Evolutionary conservation across 1,140 invertebrate genomes (phyloP), one percentile per base, ranked within the genome.

Genomic region (Periplaneta americana): DNA sequence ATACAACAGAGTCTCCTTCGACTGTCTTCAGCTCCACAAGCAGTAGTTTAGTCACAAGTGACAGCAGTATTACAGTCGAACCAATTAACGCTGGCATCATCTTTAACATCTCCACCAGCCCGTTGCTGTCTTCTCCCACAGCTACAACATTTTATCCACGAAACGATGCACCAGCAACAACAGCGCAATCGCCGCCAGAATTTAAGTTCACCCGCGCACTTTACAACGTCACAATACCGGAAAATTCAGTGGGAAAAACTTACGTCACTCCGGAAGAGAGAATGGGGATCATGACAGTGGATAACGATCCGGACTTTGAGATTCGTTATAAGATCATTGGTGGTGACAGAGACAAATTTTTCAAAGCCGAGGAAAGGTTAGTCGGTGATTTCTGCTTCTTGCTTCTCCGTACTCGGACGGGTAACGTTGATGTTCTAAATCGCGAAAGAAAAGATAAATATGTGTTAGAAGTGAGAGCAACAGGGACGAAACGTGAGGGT

Each of bases 341-440:
- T 83, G 96, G 97, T 34, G 96, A 98, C 88, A 92, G 93, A 34
- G 94, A 96, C 81, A 95, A 96, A 85, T 95, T 98, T 86, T 99
- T 99, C 89, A 98, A 97, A 87, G 96, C 96, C 0, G 97, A 98
- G 86, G 93, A 96, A 79, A 90, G 93, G 22, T 88, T 93, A 35
- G 94, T 99, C 17, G 97, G 97, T 32, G 96, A 98, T 89, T 98
- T 98, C 90, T 97, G 95, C 88, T 99, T 99, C 87, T 90, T 99
- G 33, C 90, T 94, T 36, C 93, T 99, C 81, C 90, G 81, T 0
- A 98, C 96, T 82, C 92, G 95, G 85, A 96, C 96, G 34, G 95
- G 94, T 75, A 95, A 96, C 86, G 91, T 93, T 34, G 93, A 94
- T 83, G 95, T 96, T 79, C 89, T 99, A 39, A 99, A 99, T 88